phyloP scores from a whole-genome alignment of 2,888 invertebrate genomes.

The Pseudeuparius sepicola region DNA sequence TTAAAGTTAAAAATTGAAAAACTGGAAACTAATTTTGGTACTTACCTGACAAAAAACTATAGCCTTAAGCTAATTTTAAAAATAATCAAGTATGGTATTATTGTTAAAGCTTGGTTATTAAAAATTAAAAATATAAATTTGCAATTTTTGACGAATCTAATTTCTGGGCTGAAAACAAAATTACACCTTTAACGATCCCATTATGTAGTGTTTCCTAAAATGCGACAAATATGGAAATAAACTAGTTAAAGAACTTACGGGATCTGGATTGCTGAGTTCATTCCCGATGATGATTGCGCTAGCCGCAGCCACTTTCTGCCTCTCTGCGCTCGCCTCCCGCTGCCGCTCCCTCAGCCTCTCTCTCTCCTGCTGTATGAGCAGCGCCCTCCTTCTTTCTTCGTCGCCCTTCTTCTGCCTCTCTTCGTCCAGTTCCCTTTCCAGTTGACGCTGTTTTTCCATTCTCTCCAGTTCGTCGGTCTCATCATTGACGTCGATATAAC shows the following conservation, averaged over 20 bases:
- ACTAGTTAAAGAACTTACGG: constrained; percentile 46
- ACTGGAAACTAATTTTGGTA: too few relatives aligned
- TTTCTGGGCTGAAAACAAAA: too few relatives aligned
- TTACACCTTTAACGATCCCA: neutral
- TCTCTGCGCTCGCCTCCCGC: constrained; percentile 39
- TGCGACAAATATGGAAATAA: too few relatives aligned
- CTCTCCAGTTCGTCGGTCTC: constrained; percentile 25
- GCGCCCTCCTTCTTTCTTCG: constrained; percentile 36
- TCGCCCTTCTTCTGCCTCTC: constrained; percentile 40
- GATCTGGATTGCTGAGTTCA: constrained; percentile 55
- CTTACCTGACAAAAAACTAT: too few relatives aligned
- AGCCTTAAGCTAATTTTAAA: too few relatives aligned
- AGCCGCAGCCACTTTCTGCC: constrained; percentile 37
- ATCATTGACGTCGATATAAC: constrained; percentile 28
- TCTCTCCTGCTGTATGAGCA: constrained; percentile 35
- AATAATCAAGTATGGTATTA: too few relatives aligned
- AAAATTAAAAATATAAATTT: too few relatives aligned
- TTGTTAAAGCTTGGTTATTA: too few relatives aligned
- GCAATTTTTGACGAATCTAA: too few relatives aligned
- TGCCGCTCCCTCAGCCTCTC: constrained; percentile 37
- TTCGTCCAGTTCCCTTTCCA: constrained; percentile 42
- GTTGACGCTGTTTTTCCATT: constrained; percentile 33
- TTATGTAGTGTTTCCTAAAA: too few relatives aligned
- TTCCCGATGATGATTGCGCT: constrained; percentile 52
- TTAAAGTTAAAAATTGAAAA: too few relatives aligned